These are phyloP conservation scores for Margarornis squamiger DNA, from an alignment of 2,797 vertebrate species.

Conservation along the genomic window DNA sequence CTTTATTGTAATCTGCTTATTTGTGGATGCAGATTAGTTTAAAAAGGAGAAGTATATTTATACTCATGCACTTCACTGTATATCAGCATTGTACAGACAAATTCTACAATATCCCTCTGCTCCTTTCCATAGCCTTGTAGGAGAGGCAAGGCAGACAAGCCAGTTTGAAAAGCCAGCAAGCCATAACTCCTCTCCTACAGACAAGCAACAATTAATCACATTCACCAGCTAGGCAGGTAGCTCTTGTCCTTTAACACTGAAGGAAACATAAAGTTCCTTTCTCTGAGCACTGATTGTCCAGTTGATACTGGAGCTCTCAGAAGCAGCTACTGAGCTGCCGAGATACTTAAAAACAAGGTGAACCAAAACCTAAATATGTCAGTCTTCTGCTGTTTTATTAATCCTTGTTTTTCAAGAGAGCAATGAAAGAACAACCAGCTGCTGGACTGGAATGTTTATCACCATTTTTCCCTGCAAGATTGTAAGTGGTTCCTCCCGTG, in stretches of 20 bases:
- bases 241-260: constrained; percentile 43
- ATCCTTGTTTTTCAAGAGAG: background rate
- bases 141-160: constrained; percentile 21
- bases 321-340: background rate
- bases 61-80: background rate
- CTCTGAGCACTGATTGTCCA: constrained; percentile 13
- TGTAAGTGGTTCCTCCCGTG: background rate
- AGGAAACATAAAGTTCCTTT: constrained; percentile 17
- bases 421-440: background rate
- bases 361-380: background rate
- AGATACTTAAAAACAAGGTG: background rate
- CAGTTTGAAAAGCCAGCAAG: constrained; percentile 35
- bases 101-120: background rate
- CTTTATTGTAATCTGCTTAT: constrained; percentile 25
- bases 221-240: constrained; percentile 23
- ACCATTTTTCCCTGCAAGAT: background rate
- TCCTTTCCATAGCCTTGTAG: background rate
- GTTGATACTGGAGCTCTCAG: background rate
- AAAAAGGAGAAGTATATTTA: background rate
- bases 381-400: background rate
- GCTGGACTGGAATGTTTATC: background rate
- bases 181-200: constrained; percentile 40
- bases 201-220: constrained; percentile 56
- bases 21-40: background rate
- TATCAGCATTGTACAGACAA: background rate